Evolutionary conservation across 2,888 invertebrate genomes (phyloP).

Genomic region (Trissoscelio sp.): DNA sequence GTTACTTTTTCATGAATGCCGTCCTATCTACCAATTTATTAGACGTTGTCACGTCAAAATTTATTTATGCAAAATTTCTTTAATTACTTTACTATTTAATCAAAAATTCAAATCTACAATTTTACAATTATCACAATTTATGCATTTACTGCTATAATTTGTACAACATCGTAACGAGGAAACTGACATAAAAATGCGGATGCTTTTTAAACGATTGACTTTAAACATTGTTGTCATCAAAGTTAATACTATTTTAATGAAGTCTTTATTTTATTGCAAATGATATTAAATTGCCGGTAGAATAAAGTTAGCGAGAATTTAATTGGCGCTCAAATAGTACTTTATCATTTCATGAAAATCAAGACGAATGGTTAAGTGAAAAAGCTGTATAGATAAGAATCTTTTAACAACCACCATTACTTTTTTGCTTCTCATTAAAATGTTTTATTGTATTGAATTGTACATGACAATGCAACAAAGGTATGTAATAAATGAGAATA

Average conservation of each 20-base stretch:
- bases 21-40: no score
- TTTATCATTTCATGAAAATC: slow-evolving; percentile 28
- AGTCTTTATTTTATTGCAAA: slow-evolving; percentile 16
- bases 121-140: slow-evolving; percentile 9
- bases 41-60: no score
- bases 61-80: no score
- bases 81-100: no score
- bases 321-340: not conserved
- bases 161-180: not conserved
- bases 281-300: not conserved
- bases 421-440: slow-evolving; percentile 21
- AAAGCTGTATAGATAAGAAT: slow-evolving; percentile 15
- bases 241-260: slow-evolving; percentile 3
- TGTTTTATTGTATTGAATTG: not conserved
- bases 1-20: no score
- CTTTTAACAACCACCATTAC: not conserved
- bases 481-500: slow-evolving; percentile 41
- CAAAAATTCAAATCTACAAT: no score
- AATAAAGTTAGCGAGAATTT: not conserved
- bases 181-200: not conserved
- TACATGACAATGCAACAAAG: slow-evolving; percentile 15
- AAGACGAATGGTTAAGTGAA: slow-evolving; percentile 11
- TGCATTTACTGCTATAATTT: slow-evolving; percentile 15
- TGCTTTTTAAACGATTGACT: not conserved
- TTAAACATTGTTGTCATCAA: not conserved